Evolutionary conservation across 2,113 vertebrate genomes (phyloP), one percentile per base, ranked within the genome.

Genomic region (Enhydra lutris): DNA sequence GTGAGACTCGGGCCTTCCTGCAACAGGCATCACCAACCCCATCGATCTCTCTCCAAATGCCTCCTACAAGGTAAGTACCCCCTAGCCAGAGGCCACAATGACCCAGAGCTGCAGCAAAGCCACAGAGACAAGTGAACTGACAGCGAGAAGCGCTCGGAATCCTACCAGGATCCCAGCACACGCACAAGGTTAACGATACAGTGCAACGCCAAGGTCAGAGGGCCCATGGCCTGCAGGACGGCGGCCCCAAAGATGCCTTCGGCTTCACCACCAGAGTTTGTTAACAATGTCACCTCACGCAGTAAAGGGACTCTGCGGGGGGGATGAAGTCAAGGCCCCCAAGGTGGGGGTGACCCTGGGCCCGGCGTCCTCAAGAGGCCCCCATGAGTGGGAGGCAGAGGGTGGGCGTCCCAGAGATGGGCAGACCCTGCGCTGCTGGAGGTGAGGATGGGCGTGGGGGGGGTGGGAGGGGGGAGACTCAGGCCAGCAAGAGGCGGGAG

Each of bases 201-300:
- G 65, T 26, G 12, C 74, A 36, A 31, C 3, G 9, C 31, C 52
- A 24, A 88, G 67, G 31, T 39, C 84, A 47, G 65, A 47, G 5
- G 15, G 84, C 45, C 83, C 0, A 1, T 1, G 29, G 65, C 55
- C 67, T 11, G 26, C 55, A 31, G 55, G 24, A 13, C 17, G 13
- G n/a, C 0, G 1, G 45, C 31, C 78, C 79, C 47, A 50, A 31
- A 21, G 59, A 79, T 0, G 2, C 14, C 47, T 14, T 2, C 0
- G 0, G 31, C 31, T 39, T 34, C 5, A 26, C 14, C 59, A 20
- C 57, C 0, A 7, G 3, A 15, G 1, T 39, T 9, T 5, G 29
- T 36, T 36, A 7, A 14, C 42, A 7, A 0, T 11, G 17, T 12
- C 59, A 15, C 63, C 52, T 59, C 57, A 31, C 0, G 0, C 0